Conservation (phyloP, 2,113 vertebrate genomes). For the Erpornis zantholeuca region DNA sequence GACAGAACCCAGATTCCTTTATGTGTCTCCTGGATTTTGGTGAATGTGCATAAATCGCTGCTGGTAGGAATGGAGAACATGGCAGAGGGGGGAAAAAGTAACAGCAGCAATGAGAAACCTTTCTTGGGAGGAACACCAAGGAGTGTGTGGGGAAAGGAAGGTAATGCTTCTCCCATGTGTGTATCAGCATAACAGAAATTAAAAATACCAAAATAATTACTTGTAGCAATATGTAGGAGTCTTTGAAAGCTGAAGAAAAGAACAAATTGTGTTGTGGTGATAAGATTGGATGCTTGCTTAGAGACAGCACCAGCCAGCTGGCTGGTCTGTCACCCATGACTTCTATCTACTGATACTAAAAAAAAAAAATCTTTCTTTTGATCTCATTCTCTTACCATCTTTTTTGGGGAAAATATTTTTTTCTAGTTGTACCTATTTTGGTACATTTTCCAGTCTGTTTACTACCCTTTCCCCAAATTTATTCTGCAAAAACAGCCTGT, state of each 20-base stretch:
- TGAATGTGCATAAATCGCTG: not conserved
- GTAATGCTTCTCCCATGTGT: not conserved
- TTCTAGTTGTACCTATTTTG: not conserved
- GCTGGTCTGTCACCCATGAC: not conserved
- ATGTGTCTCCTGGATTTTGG: not conserved
- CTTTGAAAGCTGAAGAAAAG: not conserved
- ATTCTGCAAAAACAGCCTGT: not conserved
- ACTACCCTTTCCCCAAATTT: not conserved
- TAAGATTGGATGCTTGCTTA: not conserved
- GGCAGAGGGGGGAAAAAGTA: not conserved
- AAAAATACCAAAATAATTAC: not conserved
- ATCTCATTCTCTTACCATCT: not conserved
- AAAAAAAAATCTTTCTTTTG: not conserved
- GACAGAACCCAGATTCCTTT: not conserved
- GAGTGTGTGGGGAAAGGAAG: not conserved
- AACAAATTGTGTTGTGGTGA: not conserved
- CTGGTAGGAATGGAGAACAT: not conserved
- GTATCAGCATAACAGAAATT: not conserved
- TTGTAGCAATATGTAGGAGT: not conserved
- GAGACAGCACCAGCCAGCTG: not conserved
- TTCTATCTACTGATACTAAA: not conserved
- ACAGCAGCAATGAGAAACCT: not conserved
- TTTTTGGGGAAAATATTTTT: not conserved
- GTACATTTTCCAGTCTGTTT: constrained; percentile 8
- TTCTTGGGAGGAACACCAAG: not conserved